phyloP scores from a whole-genome alignment of 1,140 invertebrate genomes.

The Diuraphis noxia region DNA sequence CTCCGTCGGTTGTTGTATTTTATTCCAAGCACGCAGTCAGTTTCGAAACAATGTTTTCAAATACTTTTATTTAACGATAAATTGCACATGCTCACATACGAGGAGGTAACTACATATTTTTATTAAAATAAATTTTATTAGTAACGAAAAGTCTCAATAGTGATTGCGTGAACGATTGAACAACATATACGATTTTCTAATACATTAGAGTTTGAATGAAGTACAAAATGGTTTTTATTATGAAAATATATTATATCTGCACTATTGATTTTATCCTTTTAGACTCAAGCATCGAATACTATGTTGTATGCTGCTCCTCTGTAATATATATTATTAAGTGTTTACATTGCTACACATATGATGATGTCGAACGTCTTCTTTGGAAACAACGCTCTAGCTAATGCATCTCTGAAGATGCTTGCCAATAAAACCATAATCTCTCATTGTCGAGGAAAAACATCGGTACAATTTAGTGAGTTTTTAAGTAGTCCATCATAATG shows the following conservation, averaged over 20 bases:
- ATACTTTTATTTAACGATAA: neutral
- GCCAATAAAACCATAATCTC: neutral
- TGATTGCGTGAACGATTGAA: neutral
- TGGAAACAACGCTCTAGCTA: neutral
- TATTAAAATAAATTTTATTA: no score
- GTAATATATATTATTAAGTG: neutral
- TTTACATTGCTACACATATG: neutral
- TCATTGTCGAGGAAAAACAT: neutral
- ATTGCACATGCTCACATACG: neutral
- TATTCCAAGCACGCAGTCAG: neutral
- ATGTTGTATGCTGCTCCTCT: neutral
- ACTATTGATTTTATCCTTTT: no score
- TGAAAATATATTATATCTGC: neutral
- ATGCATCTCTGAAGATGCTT: neutral
- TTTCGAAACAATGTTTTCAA: neutral
- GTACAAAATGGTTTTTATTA: neutral
- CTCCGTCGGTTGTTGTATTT: neutral
- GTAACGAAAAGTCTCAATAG: no score
- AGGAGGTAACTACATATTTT: neutral
- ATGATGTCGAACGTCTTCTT: neutral
- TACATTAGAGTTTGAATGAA: neutral
- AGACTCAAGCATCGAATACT: neutral
- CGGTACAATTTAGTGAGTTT: neutral
- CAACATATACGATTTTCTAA: neutral
- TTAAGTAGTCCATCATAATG: neutral